Conservation (phyloP, 2,113 vertebrate genomes). For the Gopherus evgoodei region DNA sequence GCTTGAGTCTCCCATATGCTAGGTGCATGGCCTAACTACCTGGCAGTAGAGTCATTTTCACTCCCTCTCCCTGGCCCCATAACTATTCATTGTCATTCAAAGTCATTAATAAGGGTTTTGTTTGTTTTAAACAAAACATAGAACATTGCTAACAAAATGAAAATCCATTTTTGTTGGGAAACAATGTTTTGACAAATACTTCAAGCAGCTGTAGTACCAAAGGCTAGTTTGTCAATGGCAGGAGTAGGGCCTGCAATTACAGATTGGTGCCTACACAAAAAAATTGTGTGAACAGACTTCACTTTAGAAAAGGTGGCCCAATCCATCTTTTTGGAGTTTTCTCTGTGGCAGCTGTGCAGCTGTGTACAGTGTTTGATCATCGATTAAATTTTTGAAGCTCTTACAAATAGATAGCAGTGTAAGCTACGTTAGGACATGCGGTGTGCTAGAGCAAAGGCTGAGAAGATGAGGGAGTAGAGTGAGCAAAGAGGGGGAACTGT, state of each 20-base stretch:
- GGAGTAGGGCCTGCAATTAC: background rate
- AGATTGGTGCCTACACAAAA: background rate
- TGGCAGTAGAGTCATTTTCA: no score
- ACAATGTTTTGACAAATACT: background rate
- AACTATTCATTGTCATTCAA: background rate
- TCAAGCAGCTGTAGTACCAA: background rate
- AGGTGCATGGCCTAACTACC: background rate
- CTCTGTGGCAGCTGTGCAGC: background rate
- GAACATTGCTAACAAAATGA: background rate
- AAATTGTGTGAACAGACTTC: background rate
- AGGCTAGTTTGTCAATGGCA: background rate
- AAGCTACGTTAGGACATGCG: no score
- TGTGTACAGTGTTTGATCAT: background rate
- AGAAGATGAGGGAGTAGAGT: background rate
- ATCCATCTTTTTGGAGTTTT: background rate
- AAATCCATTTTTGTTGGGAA: fast-evolving
- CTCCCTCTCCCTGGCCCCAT: background rate
- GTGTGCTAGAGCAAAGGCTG: background rate
- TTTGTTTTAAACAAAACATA: background rate
- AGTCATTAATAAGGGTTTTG: background rate
- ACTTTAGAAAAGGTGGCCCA: background rate
- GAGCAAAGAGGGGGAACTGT: background rate
- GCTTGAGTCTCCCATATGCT: background rate
- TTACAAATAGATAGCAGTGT: background rate
- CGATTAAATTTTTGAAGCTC: background rate